Evolutionary conservation across 1,140 invertebrate genomes (phyloP).

Genomic region (Apis mellifera): DNA sequence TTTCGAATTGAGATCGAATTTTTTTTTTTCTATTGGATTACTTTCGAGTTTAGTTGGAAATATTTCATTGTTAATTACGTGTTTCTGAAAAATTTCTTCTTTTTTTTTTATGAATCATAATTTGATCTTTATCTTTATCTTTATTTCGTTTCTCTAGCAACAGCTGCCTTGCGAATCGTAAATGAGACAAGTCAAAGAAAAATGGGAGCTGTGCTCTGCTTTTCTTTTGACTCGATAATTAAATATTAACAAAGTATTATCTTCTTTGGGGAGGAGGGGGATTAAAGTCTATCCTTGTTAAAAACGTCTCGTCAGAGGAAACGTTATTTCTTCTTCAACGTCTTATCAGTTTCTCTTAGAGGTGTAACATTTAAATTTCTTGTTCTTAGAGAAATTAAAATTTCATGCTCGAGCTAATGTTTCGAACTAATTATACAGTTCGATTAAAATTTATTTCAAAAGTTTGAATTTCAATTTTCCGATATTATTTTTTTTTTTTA

Average conservation of each 20-base stretch:
- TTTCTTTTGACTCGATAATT: slow-evolving; percentile 13
- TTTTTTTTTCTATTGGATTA: no score
- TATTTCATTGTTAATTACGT: neutral
- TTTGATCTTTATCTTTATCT: no score
- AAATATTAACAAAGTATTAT: slow-evolving; percentile 21
- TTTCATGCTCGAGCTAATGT: neutral
- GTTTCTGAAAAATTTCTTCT: neutral
- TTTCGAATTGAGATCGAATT: no score
- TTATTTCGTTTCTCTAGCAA: neutral
- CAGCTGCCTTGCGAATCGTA: neutral
- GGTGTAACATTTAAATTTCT: no score
- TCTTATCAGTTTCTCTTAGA: neutral
- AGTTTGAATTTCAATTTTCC: no score
- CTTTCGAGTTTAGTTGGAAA: no score
- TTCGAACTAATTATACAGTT: no score
- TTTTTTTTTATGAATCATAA: neutral
- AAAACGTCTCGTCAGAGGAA: neutral
- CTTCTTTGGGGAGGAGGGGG: neutral
- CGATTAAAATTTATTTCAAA: no score
- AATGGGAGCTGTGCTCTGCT: neutral
- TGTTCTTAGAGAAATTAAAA: no score
- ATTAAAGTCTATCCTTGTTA: neutral
- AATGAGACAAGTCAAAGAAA: neutral
- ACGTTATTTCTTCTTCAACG: neutral
- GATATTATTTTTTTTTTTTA: no score